Percentiles rank a stretch among this genome's conserved stretches.
Evolutionary conservation across 2,888 invertebrate species (phyloP).

Genomic region (Archaeoteleia sp.): DNA sequence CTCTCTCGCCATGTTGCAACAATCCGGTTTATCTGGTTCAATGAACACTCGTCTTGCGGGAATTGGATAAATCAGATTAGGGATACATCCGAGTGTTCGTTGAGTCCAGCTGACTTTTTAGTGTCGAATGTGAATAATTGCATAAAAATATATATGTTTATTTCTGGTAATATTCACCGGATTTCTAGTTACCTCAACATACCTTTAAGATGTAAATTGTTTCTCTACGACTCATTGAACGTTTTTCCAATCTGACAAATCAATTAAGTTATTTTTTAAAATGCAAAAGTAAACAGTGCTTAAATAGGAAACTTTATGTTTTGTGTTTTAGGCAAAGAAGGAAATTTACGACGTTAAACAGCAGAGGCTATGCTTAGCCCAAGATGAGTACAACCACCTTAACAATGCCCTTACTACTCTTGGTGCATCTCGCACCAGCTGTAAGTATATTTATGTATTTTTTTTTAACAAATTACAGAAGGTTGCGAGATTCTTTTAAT

Average conservation of each 20-base stretch:
- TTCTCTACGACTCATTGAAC: too few species aligned
- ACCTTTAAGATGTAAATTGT: too few species aligned
- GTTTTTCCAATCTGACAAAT: too few species aligned
- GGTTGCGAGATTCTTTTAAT: conserved; percentile 4
- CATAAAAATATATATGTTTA: too few species aligned
- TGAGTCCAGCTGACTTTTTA: conserved; percentile 10
- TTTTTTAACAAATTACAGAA: not conserved
- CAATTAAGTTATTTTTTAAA: too few species aligned
- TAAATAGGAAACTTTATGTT: conserved; percentile 7
- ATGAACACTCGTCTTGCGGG: conserved; percentile 23
- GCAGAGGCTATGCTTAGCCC: conserved; percentile 92
- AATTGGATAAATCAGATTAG: conserved; percentile 39
- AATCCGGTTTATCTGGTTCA: conserved; percentile 50
- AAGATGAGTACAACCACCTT: conserved; percentile 96
- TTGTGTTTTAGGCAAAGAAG: conserved; percentile 87
- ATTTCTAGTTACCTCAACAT: too few species aligned
- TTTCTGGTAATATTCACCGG: too few species aligned
- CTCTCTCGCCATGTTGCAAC: conserved; percentile 14
- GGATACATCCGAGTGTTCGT: conserved; percentile 31
- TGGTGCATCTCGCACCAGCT: conserved; percentile 91
- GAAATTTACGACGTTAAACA: conserved; percentile 97
- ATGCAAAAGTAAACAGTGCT: not conserved
- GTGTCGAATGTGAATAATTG: conserved; percentile 6
- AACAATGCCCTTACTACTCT: conserved; percentile 89
- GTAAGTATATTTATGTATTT: conserved; percentile 79